Percentiles rank a stretch among this genome's conserved stretches.
These are phyloP conservation scores for Forbesichthys agassizii DNA, from an alignment of 2,113 vertebrate genomes.

Conservation along the genomic window DNA sequence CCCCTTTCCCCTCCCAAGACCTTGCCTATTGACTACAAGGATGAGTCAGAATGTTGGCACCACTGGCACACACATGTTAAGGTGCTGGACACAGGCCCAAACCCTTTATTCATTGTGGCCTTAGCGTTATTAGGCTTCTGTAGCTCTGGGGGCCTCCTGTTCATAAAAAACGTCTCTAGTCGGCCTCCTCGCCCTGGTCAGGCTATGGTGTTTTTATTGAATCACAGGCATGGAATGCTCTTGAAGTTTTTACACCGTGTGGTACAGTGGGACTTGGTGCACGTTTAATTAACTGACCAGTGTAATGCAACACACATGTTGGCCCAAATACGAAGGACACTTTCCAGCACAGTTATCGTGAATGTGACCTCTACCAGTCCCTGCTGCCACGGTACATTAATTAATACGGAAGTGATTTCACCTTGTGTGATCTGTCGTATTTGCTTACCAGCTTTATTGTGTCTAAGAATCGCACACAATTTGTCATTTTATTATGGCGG, in stretches of 20 bases:
- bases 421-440: conserved; percentile 21
- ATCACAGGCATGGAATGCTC: conserved; percentile 39
- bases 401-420: conserved; percentile 29
- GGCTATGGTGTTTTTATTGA: conserved; percentile 20
- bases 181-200: conserved; percentile 21
- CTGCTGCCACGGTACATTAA: conserved; percentile 17
- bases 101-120: conserved; percentile 22
- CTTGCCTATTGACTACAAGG: background rate
- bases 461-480: background rate
- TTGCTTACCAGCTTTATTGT: background rate
- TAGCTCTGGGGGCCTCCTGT: conserved; percentile 37
- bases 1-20: too few relatives aligned
- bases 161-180: conserved; percentile 42
- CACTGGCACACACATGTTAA: conserved; percentile 33
- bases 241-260: conserved; percentile 51
- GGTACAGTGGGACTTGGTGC: conserved; percentile 25
- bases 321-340: conserved; percentile 35
- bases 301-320: conserved; percentile 34
- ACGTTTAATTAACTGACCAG: conserved; percentile 56
- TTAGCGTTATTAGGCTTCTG: conserved; percentile 50
- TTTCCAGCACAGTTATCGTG: conserved; percentile 44
- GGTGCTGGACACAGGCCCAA: conserved; percentile 38
- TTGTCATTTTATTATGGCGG: background rate
- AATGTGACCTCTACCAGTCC: conserved; percentile 31
- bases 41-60: conserved; percentile 39